Evolutionary conservation across 2,113 vertebrate genomes (phyloP), one percentile per base, ranked within the genome.

Genomic region (Zosterops japonicus): DNA sequence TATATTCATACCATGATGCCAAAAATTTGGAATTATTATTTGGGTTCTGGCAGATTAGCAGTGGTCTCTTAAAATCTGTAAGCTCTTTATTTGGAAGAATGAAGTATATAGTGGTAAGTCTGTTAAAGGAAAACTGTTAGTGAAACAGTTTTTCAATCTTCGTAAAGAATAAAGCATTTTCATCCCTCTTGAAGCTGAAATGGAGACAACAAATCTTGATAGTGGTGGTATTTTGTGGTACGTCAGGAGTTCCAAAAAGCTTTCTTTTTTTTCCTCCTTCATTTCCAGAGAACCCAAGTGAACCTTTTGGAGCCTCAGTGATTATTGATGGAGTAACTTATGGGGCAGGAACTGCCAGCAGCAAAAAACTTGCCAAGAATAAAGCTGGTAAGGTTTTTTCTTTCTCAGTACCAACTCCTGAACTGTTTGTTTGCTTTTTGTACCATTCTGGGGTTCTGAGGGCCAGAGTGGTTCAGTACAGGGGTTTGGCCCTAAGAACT

Each of bases 351-450:
- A 99, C 99, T 57, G 99, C 99, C 96, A 99, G 99, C 98, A 99
- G 99, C 98, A 99, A 99, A 98, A 99, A 99, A 98, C 99, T 99
- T 94, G 99, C 99, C 94, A 99, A 99, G 98, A 99, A 99, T 98
- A 99, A 99, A 99, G 99, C 99, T 98, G 99, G 99, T 99, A 99
- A 88, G 0, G 0, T n/a, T 82, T 52, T 83, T 55, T 52, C 33
- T 79, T 91, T 47, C 25, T 49, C 69, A 78, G 16, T 81, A 24
- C 11, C 19, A 65, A 8, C 14, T 81, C 28, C 52, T 92, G 85
- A 80, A 55, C 64, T 61, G 27, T 36, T 70, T 77, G 8, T 56
- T 93, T 61, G 15, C 7, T 50, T 72, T 65, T 55, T 22, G 44
- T 59, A 6, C 22, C 8, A 2, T 46, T 13, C 42, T 27, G 9